Conservation (phyloP, 2,888 invertebrate species). For the Polyploca ridens region DNA sequence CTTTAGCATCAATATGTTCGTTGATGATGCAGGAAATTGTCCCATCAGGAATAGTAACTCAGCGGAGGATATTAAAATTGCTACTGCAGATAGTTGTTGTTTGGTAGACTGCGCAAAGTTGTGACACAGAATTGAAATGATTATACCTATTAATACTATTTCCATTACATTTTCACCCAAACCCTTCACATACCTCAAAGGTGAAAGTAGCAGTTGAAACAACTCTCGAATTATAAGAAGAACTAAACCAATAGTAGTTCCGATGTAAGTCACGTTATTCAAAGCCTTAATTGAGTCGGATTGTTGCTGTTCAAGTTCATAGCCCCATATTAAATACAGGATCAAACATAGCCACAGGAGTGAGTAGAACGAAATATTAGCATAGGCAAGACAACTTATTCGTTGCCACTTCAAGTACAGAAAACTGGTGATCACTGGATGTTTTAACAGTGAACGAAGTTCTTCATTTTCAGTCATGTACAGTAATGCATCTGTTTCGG, state of each 20-base stretch:
- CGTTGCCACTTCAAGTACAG: too few species aligned
- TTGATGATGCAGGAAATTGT: too few species aligned
- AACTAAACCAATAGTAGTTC: constrained; percentile 84
- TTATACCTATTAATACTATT: constrained; percentile 64
- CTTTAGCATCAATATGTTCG: too few species aligned
- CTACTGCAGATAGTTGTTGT: too few species aligned
- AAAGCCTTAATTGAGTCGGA: constrained; percentile 66
- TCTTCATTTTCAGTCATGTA: constrained; percentile 89
- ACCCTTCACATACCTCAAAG: constrained; percentile 85
- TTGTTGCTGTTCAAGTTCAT: constrained; percentile 80
- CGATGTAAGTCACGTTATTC: constrained; percentile 75
- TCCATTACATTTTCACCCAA: constrained; percentile 55
- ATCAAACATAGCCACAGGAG: constrained; percentile 88
- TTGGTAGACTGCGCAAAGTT: constrained; percentile 81
- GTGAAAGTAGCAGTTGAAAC: constrained; percentile 89
- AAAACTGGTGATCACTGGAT: constrained; percentile 92
- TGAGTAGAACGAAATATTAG: constrained; percentile 89
- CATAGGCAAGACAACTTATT: constrained; percentile 89
- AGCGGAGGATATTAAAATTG: too few species aligned
- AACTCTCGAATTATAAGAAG: constrained; percentile 87
- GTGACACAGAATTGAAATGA: too few species aligned
- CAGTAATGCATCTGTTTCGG: too few species aligned
- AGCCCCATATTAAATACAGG: constrained; percentile 88
- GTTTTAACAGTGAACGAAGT: constrained; percentile 88
- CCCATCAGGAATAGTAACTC: too few species aligned